These are phyloP conservation scores for Cyclargus thomasi DNA, from an alignment of 1,140 invertebrate species.

Conservation along the genomic window DNA sequence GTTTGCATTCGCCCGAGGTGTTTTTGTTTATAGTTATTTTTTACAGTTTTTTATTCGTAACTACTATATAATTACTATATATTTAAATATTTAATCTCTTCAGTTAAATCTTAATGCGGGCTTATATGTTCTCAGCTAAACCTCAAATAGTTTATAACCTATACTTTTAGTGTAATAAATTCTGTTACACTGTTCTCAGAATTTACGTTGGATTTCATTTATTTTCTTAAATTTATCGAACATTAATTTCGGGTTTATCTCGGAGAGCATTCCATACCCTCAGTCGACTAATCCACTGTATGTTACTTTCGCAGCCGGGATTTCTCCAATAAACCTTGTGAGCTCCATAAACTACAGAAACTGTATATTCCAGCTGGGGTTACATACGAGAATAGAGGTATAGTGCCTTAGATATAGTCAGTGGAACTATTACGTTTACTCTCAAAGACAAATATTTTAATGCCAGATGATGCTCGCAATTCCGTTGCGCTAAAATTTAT, in stretches of 20 bases:
- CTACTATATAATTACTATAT: too few relatives aligned
- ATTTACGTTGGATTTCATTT: conserved; percentile 9
- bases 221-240: conserved; percentile 2
- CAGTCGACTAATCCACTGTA: conserved; percentile 8
- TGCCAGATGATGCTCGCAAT: too few relatives aligned
- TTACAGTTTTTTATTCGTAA: too few relatives aligned
- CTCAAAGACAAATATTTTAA: too few relatives aligned
- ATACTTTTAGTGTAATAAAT: not conserved
- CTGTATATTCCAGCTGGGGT: conserved; percentile 7
- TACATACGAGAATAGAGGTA: not conserved
- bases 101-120: too few relatives aligned
- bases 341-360: conserved; percentile 13
- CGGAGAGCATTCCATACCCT: not conserved
- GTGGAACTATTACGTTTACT: too few relatives aligned
- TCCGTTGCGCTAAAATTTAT: too few relatives aligned
- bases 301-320: not conserved
- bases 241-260: conserved; percentile 11
- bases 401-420: too few relatives aligned
- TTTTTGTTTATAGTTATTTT: not conserved
- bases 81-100: too few relatives aligned
- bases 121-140: not conserved
- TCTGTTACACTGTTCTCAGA: not conserved
- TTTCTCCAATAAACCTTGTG: conserved; percentile 12
- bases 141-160: not conserved
- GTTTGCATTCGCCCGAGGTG: not conserved